Percentiles rank a stretch among this genome's conserved stretches.
phyloP scores from a whole-genome alignment of 2,113 vertebrate genomes.

The Pungitius pungitius region DNA sequence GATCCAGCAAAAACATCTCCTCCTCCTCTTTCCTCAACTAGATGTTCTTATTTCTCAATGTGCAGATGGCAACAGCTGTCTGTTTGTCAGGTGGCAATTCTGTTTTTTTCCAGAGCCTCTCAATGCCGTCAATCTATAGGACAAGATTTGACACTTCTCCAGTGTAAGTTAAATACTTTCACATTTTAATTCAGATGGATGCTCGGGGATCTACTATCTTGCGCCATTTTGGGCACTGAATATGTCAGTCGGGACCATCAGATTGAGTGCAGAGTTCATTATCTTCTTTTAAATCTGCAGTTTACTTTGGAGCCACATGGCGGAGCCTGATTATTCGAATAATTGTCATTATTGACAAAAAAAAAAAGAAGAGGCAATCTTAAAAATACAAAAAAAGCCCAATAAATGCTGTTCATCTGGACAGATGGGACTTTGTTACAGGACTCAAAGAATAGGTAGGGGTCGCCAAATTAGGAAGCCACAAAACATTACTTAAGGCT shows the following conservation, averaged over 20 bases:
- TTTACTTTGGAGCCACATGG: too few species aligned
- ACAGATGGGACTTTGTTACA: background rate
- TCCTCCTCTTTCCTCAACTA: background rate
- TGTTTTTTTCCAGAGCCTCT: slow-evolving; percentile 16
- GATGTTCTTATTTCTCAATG: slow-evolving; percentile 31
- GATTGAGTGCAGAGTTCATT: too few species aligned
- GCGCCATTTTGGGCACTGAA: background rate
- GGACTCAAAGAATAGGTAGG: background rate
- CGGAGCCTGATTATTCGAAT: too few species aligned
- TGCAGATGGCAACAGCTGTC: slow-evolving; percentile 84
- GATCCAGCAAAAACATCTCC: slow-evolving; percentile 50
- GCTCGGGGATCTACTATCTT: background rate
- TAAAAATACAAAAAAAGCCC: background rate
- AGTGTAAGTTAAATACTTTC: too few species aligned
- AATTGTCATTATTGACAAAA: too few species aligned
- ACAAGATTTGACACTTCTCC: background rate
- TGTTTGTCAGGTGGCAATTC: slow-evolving; percentile 50
- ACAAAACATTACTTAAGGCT: background rate
- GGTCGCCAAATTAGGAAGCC: too few species aligned
- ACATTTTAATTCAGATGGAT: background rate
- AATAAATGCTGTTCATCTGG: background rate
- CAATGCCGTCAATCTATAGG: background rate
- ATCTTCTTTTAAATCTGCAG: too few species aligned
- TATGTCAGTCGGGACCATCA: background rate
- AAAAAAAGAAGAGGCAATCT: background rate